Percentiles rank a stretch among this genome's conserved stretches.
Conservation (phyloP, 2,113 vertebrate species). For the Pavo muticus region DNA sequence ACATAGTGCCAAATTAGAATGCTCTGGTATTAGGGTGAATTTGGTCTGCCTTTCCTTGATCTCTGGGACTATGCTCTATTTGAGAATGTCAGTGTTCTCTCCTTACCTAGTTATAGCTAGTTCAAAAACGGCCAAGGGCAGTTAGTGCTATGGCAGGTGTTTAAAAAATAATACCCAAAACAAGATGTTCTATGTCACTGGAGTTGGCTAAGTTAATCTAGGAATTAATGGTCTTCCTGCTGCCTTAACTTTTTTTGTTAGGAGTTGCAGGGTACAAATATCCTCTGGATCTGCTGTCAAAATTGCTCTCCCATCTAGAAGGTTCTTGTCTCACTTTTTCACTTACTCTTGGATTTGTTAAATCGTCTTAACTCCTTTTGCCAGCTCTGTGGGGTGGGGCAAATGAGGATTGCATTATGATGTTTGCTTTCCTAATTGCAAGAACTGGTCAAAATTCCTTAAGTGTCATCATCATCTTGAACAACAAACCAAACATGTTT, state of each 20-base stretch:
- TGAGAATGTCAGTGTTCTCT: conserved; percentile 73
- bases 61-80: conserved; percentile 40
- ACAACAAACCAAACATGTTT: not conserved
- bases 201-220: not conserved
- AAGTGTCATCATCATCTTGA: not conserved
- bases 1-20: conserved; percentile 53
- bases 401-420: not conserved
- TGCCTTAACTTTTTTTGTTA: not conserved
- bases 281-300: not conserved
- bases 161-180: not conserved
- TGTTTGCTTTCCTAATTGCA: not conserved
- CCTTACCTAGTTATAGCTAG: conserved; percentile 50
- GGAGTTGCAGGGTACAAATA: not conserved
- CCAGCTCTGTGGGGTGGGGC: fast-evolving
- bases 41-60: conserved; percentile 57
- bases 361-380: not conserved
- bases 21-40: conserved; percentile 59
- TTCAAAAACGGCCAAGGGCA: conserved; percentile 30
- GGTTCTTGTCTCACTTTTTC: not conserved
- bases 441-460: not conserved
- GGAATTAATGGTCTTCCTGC: not conserved
- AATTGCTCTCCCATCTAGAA: not conserved
- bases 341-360: not conserved
- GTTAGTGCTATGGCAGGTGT: not conserved
- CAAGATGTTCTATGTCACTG: not conserved